Conservation (phyloP, 2,797 vertebrate species). For the Iguana delicatissima region DNA sequence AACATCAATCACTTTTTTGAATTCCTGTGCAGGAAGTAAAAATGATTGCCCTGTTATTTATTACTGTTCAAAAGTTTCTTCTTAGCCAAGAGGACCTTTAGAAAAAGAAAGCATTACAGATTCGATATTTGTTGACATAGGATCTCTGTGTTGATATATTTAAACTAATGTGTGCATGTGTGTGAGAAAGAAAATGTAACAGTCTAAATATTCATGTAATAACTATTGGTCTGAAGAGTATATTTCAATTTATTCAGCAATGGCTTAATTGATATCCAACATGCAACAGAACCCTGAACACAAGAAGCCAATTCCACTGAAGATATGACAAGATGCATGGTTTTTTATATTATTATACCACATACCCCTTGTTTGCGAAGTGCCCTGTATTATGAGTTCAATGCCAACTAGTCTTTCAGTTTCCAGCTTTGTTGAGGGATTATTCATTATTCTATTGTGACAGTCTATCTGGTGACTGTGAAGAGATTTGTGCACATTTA, state of each 20-base stretch:
- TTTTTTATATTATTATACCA: background rate
- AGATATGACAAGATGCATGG: background rate
- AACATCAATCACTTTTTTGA: conserved; percentile 75
- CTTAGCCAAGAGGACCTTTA: conserved; percentile 66
- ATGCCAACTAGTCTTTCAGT: background rate
- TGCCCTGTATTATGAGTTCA: background rate
- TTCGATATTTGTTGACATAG: conserved; percentile 65
- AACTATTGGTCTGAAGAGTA: background rate
- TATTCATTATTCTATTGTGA: background rate
- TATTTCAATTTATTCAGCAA: background rate
- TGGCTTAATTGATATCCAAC: background rate
- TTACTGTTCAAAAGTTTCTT: conserved; percentile 65
- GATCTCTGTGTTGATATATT: conserved; percentile 63
- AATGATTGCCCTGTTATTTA: conserved; percentile 78
- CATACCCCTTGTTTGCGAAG: background rate
- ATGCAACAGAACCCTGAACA: background rate
- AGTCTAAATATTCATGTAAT: conserved; percentile 48
- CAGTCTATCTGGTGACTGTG: background rate
- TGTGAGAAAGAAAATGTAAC: conserved; percentile 46
- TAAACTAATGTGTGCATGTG: conserved; percentile 63
- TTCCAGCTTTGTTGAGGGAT: background rate
- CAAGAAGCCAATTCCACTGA: background rate
- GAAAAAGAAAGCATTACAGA: conserved; percentile 62
- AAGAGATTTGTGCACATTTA: background rate
- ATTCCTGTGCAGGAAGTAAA: conserved; percentile 77